Evolutionary conservation across 2,797 vertebrate species (phyloP), one percentile per base, ranked within the genome.

Genomic region (Acanthurus leucopareius): DNA sequence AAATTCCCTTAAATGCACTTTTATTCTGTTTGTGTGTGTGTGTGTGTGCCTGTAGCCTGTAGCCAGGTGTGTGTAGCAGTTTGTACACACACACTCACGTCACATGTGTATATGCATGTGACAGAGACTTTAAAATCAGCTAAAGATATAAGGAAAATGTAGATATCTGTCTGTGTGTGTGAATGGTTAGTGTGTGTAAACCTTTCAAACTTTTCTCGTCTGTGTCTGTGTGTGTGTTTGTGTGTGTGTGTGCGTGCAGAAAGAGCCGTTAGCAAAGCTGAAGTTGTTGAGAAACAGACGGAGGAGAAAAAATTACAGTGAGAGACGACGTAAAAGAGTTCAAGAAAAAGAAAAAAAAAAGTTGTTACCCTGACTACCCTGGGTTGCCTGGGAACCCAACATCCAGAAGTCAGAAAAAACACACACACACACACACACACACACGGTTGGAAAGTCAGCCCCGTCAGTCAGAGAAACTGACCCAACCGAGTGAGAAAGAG

Each of bases 1-100:
- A 62, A 59, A 81, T 71, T 81, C 28, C 71, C 73, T 52, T 64
- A 62, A 79, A 85, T 83, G 77, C 79, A 82, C 76, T 83, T 83
- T 73, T 72, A 64, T 66, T 73, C 35, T 70, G 60, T 70, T 35
- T 45, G 57, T 59, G 58, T 49, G 25, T 57, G 11, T 54, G 47
- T 25, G 40, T 61, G 17, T 57, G 32, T 67, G 10, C 15, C 1
- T 75, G 40, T 51, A 44, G 13, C 22, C 32, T 47, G n/a, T 17
- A 19, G 25, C 28, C 8, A 45, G 19, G 13, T 51, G 35, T 56
- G 44, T 44, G 20, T 32, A 28, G n/a, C 19, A 15, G 49, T 72
- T 28, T 28, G 25, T 52, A 48, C 8, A 25, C 32, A 53, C 13
- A 17, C 9, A 8, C 28, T 2, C 28, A 28, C 28, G 2, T 28